These are phyloP conservation scores for Aporrectodea caliginosa DNA, from an alignment of 1,140 invertebrate species.

Conservation along the genomic window DNA sequence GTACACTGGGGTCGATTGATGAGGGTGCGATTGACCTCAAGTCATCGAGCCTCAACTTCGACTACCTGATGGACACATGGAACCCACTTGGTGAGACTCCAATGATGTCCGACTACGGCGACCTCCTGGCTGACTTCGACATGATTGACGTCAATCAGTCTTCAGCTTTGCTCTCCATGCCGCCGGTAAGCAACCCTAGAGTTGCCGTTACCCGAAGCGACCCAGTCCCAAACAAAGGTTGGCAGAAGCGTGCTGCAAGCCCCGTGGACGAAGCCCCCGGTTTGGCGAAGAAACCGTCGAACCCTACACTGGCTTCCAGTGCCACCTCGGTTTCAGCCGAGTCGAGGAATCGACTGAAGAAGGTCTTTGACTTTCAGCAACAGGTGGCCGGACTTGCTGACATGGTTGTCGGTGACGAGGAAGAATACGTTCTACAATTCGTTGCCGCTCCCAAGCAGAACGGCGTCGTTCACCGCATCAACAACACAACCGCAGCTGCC, in stretches of 20 bases:
- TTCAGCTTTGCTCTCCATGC: not conserved
- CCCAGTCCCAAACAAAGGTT: not conserved
- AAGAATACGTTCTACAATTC: not conserved
- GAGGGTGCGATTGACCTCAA: not conserved
- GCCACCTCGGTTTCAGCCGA: not conserved
- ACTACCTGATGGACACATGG: slow-evolving; percentile 30
- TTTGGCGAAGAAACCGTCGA: not conserved
- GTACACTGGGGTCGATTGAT: not conserved
- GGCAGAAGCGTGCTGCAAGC: not conserved
- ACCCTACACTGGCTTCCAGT: not conserved
- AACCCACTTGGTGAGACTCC: too few relatives aligned
- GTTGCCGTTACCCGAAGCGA: not conserved
- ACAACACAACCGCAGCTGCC: not conserved
- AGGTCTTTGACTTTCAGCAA: not conserved
- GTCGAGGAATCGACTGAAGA: not conserved
- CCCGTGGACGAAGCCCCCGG: not conserved
- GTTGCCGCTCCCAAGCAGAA: not conserved
- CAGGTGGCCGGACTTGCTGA: not conserved
- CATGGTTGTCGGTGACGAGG: not conserved
- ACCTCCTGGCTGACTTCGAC: not conserved
- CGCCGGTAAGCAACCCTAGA: not conserved
- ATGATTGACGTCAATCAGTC: not conserved
- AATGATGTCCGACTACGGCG: not conserved
- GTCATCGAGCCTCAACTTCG: not conserved
- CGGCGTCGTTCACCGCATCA: not conserved